These are phyloP conservation scores for Zosterops hypoxanthus DNA, from an alignment of 2,113 vertebrate genomes.

Conservation along the genomic window DNA sequence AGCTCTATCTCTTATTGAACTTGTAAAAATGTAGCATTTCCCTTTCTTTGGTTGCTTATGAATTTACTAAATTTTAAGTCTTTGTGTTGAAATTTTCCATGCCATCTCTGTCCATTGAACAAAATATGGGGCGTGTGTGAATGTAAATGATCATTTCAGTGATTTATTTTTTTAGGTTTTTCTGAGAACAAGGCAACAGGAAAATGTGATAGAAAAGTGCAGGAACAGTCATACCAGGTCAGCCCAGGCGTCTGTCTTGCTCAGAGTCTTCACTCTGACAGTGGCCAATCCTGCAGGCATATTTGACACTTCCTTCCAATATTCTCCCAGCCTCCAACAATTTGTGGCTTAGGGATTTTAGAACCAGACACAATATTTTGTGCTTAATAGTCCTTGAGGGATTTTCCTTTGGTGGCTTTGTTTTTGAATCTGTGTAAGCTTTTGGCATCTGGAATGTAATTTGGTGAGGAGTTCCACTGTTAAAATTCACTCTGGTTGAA, in stretches of 20 bases:
- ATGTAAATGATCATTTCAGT: neutral
- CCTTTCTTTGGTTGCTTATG: neutral
- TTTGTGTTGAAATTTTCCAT: neutral
- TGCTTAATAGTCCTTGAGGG: neutral
- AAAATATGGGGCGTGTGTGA: neutral
- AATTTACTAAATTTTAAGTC: neutral
- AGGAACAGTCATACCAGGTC: slow-evolving; percentile 44
- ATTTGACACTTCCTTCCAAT: slow-evolving; percentile 39
- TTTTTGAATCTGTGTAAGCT: neutral
- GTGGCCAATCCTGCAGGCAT: neutral
- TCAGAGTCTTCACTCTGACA: neutral
- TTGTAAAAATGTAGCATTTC: neutral
- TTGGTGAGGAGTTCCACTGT: slow-evolving; percentile 12
- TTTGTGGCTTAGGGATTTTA: slow-evolving; percentile 44
- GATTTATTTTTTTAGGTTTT: neutral
- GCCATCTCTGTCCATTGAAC: neutral
- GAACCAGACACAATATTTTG: slow-evolving; percentile 48
- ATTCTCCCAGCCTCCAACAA: neutral
- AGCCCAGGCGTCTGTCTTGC: neutral
- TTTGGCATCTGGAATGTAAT: neutral
- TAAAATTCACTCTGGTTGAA: neutral
- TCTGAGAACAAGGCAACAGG: neutral
- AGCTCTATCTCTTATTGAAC: neutral
- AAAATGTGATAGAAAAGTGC: slow-evolving; percentile 22
- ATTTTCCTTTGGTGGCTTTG: slow-evolving; percentile 44